Percentiles rank a stretch among this genome's conserved stretches.
These are phyloP conservation scores for Saguinus imperator DNA, from an alignment of 2,113 vertebrate genomes.

Conservation along the genomic window DNA sequence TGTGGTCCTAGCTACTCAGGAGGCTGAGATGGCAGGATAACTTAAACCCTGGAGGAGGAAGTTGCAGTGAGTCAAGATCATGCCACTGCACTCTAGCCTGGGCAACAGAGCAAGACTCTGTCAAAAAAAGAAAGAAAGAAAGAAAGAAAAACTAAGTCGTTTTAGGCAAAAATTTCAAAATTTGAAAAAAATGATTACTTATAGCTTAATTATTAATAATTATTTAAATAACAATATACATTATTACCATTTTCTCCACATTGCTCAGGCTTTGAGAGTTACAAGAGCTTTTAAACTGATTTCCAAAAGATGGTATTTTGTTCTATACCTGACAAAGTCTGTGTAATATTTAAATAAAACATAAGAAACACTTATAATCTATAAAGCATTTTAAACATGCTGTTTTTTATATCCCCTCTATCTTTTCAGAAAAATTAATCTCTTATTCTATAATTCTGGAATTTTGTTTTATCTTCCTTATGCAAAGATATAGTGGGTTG, in stretches of 20 bases:
- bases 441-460: background rate
- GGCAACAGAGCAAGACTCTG: no score
- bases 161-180: conserved; percentile 8
- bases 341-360: background rate
- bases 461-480: background rate
- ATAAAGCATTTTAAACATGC: background rate
- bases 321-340: background rate
- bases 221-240: background rate
- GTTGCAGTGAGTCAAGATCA: no score
- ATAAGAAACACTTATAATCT: background rate
- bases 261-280: background rate
- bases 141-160: background rate
- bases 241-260: conserved; percentile 18
- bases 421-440: background rate
- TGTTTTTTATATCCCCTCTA: background rate
- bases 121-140: no score
- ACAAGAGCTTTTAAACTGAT: background rate
- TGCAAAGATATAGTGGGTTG: background rate
- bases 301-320: background rate
- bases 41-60: no score
- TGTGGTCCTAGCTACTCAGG: no score
- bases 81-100: no score
- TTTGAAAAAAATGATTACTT: background rate
- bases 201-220: background rate
- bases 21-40: no score